A percentile compares a stretch with the other conserved stretches of the same genome.
Conservation (phyloP, 2,113 vertebrate genomes). For the Rhabdornis inornatus region DNA sequence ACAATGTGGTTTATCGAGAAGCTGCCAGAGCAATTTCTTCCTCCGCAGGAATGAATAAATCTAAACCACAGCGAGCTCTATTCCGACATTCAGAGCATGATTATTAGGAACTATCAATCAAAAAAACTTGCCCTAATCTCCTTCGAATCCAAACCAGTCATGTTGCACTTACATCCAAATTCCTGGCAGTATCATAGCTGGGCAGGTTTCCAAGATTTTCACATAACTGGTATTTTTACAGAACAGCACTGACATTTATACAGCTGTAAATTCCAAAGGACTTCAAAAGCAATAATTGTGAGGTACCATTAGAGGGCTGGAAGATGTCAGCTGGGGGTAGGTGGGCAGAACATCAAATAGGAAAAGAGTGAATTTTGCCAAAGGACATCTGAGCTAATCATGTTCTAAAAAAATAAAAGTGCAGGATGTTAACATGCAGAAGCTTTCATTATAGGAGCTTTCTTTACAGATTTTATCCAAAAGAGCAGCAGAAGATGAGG, state of each 20-base stretch:
- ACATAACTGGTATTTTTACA: neutral
- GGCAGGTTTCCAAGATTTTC: neutral
- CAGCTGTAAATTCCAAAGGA: neutral
- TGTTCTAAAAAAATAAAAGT: neutral
- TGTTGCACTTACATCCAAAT: neutral
- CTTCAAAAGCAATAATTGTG: neutral
- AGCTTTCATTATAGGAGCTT: neutral
- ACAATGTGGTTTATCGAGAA: neutral
- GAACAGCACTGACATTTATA: neutral
- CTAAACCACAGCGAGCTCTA: neutral
- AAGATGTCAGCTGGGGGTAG: neutral
- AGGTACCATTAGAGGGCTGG: neutral
- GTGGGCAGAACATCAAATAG: neutral
- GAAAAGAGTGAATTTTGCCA: neutral
- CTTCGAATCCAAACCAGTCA: neutral
- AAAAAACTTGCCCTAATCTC: neutral
- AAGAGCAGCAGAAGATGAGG: neutral
- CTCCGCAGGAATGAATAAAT: neutral
- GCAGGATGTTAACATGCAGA: neutral
- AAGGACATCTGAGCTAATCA: neutral
- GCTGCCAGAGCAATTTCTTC: neutral
- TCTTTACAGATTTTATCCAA: neutral
- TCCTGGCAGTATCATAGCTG: neutral
- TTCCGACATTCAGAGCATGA: fast-evolving
- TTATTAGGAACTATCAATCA: neutral